Evolutionary conservation across 2,888 invertebrate genomes (phyloP).

Genomic region (Leptodirus hochenwartii): DNA sequence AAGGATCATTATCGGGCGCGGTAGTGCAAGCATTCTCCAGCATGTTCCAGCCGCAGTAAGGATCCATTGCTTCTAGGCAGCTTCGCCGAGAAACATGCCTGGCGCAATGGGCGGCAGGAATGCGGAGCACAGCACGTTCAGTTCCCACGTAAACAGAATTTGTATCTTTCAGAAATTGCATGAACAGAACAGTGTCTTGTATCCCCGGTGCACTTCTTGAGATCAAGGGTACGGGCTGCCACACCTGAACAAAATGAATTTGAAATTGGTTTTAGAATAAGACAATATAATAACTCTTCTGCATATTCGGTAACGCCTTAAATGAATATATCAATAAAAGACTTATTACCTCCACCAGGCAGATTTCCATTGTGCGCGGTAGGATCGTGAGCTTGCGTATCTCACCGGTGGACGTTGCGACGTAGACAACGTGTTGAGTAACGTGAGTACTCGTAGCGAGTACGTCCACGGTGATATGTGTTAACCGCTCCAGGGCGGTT

Average conservation of each 20-base stretch:
- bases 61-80: slow-evolving; percentile 74
- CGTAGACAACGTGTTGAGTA: slow-evolving; percentile 59
- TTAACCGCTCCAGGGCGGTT: slow-evolving; percentile 50
- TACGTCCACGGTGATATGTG: slow-evolving; percentile 67
- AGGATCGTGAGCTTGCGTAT: slow-evolving; percentile 67
- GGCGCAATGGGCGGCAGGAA: slow-evolving; percentile 62
- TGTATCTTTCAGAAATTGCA: slow-evolving; percentile 69
- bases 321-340: no score
- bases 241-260: no score
- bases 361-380: slow-evolving; percentile 50
- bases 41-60: slow-evolving; percentile 90
- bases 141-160: slow-evolving; percentile 65
- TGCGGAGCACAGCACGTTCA: slow-evolving; percentile 43
- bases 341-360: slow-evolving; percentile 75
- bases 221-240: no score
- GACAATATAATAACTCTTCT: no score
- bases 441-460: slow-evolving; percentile 51
- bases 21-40: slow-evolving; percentile 51
- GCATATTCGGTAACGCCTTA: no score
- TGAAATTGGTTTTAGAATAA: no score
- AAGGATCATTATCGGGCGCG: slow-evolving; percentile 43
- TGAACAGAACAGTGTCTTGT: slow-evolving; percentile 41
- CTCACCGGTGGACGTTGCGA: slow-evolving; percentile 55
- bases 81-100: slow-evolving; percentile 50
- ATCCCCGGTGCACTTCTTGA: no score